Percentiles rank a stretch among this genome's conserved stretches.
phyloP scores from a whole-genome alignment of 2,797 vertebrate genomes.

The Toxotes lorentzi region DNA sequence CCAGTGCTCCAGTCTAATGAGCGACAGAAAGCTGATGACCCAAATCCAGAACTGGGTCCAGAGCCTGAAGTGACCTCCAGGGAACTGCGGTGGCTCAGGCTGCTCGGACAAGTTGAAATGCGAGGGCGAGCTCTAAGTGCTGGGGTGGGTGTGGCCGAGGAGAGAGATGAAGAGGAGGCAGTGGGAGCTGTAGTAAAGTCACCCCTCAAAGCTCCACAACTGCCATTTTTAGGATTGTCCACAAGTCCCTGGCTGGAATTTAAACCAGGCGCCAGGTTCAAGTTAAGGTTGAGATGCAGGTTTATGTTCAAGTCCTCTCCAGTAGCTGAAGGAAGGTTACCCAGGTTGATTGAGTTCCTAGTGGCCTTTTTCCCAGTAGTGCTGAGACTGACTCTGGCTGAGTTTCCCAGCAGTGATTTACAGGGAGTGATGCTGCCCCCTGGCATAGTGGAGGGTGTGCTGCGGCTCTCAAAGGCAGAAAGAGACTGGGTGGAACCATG shows the following conservation, averaged over 20 bases:
- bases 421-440: conserved; percentile 79
- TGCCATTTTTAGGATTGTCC: conserved; percentile 67
- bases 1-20: conserved; percentile 84
- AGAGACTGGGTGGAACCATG: conserved; percentile 85
- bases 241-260: conserved; percentile 71
- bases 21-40: conserved; percentile 81
- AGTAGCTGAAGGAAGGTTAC: conserved; percentile 86
- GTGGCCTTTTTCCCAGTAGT: conserved; percentile 82
- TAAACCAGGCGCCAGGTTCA: conserved; percentile 83
- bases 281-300: conserved; percentile 87
- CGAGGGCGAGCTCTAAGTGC: conserved; percentile 84
- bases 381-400: conserved; percentile 83
- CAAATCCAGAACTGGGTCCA: conserved; percentile 65
- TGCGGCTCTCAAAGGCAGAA: conserved; percentile 79
- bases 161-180: conserved; percentile 73
- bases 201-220: conserved; percentile 60
- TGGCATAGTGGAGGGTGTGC: conserved; percentile 69
- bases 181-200: conserved; percentile 65
- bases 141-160: conserved; percentile 75
- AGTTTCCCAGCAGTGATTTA: conserved; percentile 85
- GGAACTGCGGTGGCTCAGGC: conserved; percentile 86
- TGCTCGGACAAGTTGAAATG: conserved; percentile 88
- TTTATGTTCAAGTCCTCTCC: conserved; percentile 87
- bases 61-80: conserved; percentile 82
- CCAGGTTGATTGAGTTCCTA: conserved; percentile 89